Percentiles rank a stretch among this genome's conserved stretches.
Evolutionary conservation across 2,888 invertebrate species (phyloP).

Genomic region (Chrysolina oricalcia): DNA sequence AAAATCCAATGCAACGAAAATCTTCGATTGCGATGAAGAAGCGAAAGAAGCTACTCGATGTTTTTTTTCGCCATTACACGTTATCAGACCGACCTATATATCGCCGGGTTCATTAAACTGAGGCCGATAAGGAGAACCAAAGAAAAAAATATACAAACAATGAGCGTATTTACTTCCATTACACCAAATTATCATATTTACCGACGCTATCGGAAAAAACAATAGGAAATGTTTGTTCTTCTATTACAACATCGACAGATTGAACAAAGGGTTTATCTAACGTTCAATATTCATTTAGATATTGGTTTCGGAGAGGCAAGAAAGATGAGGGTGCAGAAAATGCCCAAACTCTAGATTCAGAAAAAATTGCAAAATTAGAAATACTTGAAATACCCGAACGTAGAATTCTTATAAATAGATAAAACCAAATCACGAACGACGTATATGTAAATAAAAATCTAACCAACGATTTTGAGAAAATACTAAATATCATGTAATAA

Average conservation of each 20-base stretch:
- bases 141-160: constrained; percentile 62
- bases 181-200: constrained; percentile 63
- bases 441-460: too few species aligned
- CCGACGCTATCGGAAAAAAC: constrained; percentile 58
- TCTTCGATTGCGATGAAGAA: constrained; percentile 23
- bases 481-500: too few species aligned
- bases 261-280: constrained; percentile 50
- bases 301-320: background rate
- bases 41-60: constrained; percentile 1
- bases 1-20: background rate
- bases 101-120: constrained; percentile 52
- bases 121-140: constrained; percentile 60
- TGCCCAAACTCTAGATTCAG: background rate
- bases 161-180: constrained; percentile 62
- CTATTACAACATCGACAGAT: constrained; percentile 44
- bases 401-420: too few species aligned
- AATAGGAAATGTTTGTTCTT: constrained; percentile 55
- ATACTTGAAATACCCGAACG: too few species aligned
- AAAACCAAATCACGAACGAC: too few species aligned
- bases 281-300: constrained; percentile 24
- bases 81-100: constrained; percentile 67
- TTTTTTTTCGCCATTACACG: constrained; percentile 56
- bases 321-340: background rate
- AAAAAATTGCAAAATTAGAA: background rate
- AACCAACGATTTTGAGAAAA: too few species aligned